Conservation (phyloP, 2,888 invertebrate genomes). For the Rotaria macrura region DNA sequence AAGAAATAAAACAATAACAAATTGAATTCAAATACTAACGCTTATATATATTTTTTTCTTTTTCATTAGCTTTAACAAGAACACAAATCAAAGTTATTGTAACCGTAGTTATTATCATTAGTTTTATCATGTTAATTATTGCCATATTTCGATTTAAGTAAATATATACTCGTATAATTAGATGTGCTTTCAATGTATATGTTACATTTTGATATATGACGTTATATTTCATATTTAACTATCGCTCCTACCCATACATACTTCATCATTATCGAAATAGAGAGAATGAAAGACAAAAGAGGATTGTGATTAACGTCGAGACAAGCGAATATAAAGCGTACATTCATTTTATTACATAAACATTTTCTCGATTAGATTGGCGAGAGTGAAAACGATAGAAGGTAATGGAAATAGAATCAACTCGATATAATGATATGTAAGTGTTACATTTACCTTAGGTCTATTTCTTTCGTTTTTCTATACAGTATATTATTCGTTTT, state of each 20-base stretch:
- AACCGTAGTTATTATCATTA: not conserved
- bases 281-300: not conserved
- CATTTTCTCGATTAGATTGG: not conserved
- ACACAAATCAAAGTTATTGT: not conserved
- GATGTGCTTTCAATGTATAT: not conserved
- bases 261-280: not conserved
- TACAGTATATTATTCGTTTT: too few species aligned
- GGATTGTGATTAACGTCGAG: not conserved
- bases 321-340: not conserved
- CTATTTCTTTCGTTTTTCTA: too few species aligned
- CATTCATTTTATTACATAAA: not conserved
- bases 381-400: not conserved
- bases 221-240: not conserved
- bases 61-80: not conserved
- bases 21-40: not conserved
- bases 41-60: not conserved
- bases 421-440: not conserved
- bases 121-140: not conserved
- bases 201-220: too few species aligned
- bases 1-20: not conserved
- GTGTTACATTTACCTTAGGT: not conserved
- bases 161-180: not conserved
- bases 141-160: not conserved
- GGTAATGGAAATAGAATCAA: not conserved
- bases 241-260: not conserved